A percentile compares a stretch with the other conserved stretches of the same genome.
Evolutionary conservation across 2,797 vertebrate species (phyloP).

Genomic region (Caiman crocodilus): DNA sequence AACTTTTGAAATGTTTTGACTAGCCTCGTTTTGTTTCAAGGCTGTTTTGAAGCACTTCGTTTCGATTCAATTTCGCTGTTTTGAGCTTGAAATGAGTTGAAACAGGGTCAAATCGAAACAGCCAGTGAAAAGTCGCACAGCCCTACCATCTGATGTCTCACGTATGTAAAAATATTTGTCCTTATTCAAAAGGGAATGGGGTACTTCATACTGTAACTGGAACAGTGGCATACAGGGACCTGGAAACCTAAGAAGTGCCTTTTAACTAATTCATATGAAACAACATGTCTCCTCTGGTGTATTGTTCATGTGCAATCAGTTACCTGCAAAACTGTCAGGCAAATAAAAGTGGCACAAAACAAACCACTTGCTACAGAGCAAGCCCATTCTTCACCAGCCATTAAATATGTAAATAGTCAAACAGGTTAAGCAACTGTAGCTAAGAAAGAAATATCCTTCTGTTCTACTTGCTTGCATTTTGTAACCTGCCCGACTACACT

Average conservation of each 20-base stretch:
- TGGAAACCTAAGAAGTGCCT: constrained; percentile 63
- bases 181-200: constrained; percentile 38
- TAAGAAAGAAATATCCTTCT: constrained; percentile 34
- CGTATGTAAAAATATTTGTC: constrained; percentile 63
- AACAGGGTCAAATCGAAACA: too few species aligned
- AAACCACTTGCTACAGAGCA: constrained; percentile 42
- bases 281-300: constrained; percentile 30
- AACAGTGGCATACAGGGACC: constrained; percentile 47
- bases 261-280: constrained; percentile 68
- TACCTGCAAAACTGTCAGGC: constrained; percentile 41
- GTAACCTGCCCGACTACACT: constrained; percentile 39
- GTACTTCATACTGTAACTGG: constrained; percentile 48
- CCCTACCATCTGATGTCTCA: constrained; percentile 30
- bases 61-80: too few species aligned
- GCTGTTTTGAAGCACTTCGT: too few species aligned
- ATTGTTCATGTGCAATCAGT: constrained; percentile 48
- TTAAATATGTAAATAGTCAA: constrained; percentile 54
- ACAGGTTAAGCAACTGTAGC: constrained; percentile 30
- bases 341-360: constrained; percentile 55
- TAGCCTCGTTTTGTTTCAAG: too few species aligned
- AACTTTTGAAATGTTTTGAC: too few species aligned
- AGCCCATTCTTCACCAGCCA: constrained; percentile 44
- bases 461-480: constrained; percentile 28
- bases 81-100: too few species aligned
- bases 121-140: too few species aligned